Evolutionary conservation across 2,113 vertebrate genomes (phyloP), one percentile per base, ranked within the genome.

Genomic region (Otocyon megalotis): DNA sequence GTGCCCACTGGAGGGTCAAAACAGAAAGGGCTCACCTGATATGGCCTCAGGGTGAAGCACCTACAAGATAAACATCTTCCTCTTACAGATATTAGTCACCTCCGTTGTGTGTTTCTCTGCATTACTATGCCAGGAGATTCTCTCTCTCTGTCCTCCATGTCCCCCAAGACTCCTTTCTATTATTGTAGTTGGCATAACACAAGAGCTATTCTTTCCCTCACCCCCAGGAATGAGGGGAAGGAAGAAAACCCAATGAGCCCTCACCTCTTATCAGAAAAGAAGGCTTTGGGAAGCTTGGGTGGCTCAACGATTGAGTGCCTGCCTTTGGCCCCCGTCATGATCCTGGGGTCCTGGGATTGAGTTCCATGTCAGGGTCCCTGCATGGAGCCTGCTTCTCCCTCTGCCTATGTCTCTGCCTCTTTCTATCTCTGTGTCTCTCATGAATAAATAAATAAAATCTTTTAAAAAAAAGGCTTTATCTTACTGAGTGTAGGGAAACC

Each of bases 221-320:
- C 62, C 26, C 84, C 58, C 19, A 76, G 37, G 48, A 94, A 94
- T 43, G 85, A 96, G 32, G 53, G 84, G 37, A 89, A 87, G 82
- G 79, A 80, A 96, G 86, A 96, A 93, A 97, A 89, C 92, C 88
- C 79, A 43, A 89, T 11, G 26, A 54, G 79, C 22, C 67, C 53
- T 94, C 71, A 48, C 53, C 74, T 83, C 43, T 97, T 87, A 95
- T 96, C 62, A 11, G 84, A 94, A 97, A 84, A 89, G 56, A 76
- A 93, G 50, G 58, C 67, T 97, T 98, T 95, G 43, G 43, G 43
- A 43, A 43, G 43, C 43, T 7, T 7, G 43, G 43, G 43, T 43
- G 43, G 43, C 43, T 43, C 43, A 43, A 7, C 6, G 43, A 7
- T 43, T 43, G 43, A 43, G 43, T 1, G 7, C 43, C 43, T 43